phyloP scores from a whole-genome alignment of 2,113 vertebrate species.

The Melanocharis versteri region DNA sequence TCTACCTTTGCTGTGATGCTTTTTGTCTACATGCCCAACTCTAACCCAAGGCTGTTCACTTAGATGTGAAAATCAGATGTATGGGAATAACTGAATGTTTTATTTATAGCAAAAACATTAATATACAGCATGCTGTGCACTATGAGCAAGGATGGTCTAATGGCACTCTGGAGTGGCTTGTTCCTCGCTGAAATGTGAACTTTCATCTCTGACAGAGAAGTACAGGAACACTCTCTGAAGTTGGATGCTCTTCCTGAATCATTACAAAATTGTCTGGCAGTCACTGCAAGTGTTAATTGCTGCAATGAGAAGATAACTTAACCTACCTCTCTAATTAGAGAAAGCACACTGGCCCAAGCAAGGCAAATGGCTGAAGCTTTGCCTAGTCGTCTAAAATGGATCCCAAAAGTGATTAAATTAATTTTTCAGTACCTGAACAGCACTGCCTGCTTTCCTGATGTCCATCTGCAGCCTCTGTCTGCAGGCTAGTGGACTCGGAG shows the following conservation, averaged over 20 bases:
- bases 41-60: background rate
- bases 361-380: background rate
- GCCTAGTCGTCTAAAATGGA: background rate
- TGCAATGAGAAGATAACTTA: constrained; percentile 36
- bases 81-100: constrained; percentile 18
- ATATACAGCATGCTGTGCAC: background rate
- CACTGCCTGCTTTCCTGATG: background rate
- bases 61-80: constrained; percentile 23
- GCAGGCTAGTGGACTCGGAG: background rate
- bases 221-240: constrained; percentile 16
- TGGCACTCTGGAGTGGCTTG: background rate
- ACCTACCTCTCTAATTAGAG: constrained; percentile 15
- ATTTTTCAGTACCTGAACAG: background rate
- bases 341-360: constrained; percentile 1
- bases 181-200: constrained; percentile 19
- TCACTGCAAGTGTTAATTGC: constrained; percentile 43
- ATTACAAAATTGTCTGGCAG: constrained; percentile 52
- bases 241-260: constrained; percentile 51
- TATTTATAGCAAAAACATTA: constrained; percentile 36
- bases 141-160: constrained; percentile 2
- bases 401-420: background rate
- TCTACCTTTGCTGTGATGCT: background rate
- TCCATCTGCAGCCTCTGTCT: background rate
- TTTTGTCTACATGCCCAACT: background rate
- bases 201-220: constrained; percentile 28